phyloP scores from a whole-genome alignment of 2,113 vertebrate genomes.

The Nycticryphes semicollaris region DNA sequence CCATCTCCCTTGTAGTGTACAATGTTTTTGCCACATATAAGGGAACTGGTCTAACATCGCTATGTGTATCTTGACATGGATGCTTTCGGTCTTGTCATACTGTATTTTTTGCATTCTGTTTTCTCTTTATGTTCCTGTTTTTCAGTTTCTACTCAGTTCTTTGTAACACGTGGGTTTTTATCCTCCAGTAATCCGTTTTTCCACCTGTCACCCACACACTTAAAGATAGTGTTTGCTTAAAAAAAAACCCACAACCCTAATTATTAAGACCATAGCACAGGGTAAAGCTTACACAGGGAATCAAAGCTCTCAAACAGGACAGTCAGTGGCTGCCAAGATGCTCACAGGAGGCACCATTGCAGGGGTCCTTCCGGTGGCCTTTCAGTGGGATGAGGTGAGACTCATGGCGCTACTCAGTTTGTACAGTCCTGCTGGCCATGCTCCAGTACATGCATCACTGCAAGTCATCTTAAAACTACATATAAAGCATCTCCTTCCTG shows the following conservation, averaged over 20 bases:
- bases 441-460: too few relatives aligned
- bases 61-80: neutral
- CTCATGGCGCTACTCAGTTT: neutral
- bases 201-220: neutral
- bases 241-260: neutral
- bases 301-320: neutral
- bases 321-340: accelerated
- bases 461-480: neutral
- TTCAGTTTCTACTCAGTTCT: neutral
- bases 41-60: neutral
- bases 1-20: neutral
- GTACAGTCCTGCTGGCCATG: neutral
- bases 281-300: neutral
- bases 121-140: neutral
- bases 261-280: neutral
- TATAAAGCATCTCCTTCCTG: neutral
- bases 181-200: neutral
- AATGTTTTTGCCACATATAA: neutral
- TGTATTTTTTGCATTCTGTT: neutral
- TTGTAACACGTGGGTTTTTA: accelerated
- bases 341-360: neutral
- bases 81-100: neutral
- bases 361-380: neutral
- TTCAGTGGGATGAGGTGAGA: neutral
- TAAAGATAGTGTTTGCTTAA: neutral